Conservation (phyloP, 2,888 invertebrate species). For the Phaedon cochleariae region DNA sequence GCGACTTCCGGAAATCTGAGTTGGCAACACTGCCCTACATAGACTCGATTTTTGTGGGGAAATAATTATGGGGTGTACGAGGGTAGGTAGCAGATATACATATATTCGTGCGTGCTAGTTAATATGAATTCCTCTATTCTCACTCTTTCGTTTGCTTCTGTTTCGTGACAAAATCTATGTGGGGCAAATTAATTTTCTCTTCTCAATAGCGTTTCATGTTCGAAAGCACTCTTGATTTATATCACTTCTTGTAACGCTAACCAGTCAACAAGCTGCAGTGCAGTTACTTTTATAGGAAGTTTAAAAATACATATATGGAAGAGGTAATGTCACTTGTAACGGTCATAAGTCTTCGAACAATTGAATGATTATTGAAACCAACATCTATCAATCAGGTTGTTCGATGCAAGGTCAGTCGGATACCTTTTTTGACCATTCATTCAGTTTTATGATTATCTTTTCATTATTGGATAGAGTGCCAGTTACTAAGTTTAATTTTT, state of each 20-base stretch:
- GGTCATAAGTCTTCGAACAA: not conserved
- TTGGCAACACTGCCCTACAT: too few species aligned
- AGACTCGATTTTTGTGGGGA: too few species aligned
- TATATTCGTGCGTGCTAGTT: too few species aligned
- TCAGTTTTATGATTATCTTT: not conserved
- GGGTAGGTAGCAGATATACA: too few species aligned
- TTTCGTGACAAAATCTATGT: not conserved
- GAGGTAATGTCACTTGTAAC: not conserved
- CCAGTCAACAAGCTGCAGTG: not conserved
- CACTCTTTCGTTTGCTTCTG: too few species aligned
- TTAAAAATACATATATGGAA: not conserved
- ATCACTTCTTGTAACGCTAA: not conserved
- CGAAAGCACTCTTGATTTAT: conserved; percentile 10
- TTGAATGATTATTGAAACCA: not conserved
- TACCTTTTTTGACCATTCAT: not conserved
- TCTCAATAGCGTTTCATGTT: conserved; percentile 8
- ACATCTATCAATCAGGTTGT: not conserved
- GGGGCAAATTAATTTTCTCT: conserved; percentile 5
- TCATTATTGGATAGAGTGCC: not conserved
- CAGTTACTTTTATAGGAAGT: not conserved
- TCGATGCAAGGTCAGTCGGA: not conserved
- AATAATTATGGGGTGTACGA: too few species aligned
- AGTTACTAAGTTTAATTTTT: not conserved
- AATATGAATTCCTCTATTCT: too few species aligned
- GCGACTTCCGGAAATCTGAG: too few species aligned